phyloP scores from a whole-genome alignment of 30 jellyfish, hydroid and myxozoan genomes.

The Mastigias papua region DNA sequence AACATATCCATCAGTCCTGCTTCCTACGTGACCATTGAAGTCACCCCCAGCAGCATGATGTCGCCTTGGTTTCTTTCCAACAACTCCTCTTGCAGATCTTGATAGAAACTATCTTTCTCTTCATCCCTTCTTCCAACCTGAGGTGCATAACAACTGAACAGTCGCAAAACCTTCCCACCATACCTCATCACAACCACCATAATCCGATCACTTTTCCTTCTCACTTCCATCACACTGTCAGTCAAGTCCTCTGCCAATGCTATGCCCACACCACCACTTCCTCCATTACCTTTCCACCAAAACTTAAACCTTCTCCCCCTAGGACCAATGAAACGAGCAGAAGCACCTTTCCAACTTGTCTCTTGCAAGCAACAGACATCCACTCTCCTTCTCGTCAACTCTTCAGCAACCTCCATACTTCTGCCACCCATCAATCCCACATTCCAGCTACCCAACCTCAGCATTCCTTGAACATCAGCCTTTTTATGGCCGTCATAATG shows the following conservation, averaged over 20 bases:
- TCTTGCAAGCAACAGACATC: conserved; percentile 34
- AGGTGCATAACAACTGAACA: conserved; percentile 31
- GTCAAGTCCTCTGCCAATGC: background rate
- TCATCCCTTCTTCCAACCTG: background rate
- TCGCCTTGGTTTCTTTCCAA: background rate
- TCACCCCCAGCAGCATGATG: conserved; percentile 28
- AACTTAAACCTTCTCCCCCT: conserved; percentile 15
- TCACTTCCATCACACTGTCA: conserved; percentile 13
- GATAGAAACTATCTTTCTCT: conserved; percentile 22
- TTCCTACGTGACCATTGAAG: conserved; percentile 59
- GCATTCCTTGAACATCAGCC: conserved; percentile 1
- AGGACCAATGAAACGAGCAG: conserved; percentile 8
- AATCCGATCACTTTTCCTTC: conserved; percentile 14
- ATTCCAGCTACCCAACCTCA: conserved; percentile 19
- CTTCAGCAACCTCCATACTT: conserved; percentile 20
- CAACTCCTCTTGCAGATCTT: background rate
- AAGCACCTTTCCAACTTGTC: conserved; percentile 26
- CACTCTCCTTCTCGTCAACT: background rate
- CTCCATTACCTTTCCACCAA: background rate
- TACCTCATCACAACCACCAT: conserved; percentile 2
- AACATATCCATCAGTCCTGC: conserved; percentile 8
- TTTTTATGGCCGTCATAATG: conserved; percentile 11
- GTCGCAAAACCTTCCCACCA: background rate
- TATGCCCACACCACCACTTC: conserved; percentile 21
- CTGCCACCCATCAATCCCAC: conserved; percentile 34